These are phyloP conservation scores for Cichlasoma orientale DNA, from an alignment of 2,797 vertebrate species.

Conservation along the genomic window DNA sequence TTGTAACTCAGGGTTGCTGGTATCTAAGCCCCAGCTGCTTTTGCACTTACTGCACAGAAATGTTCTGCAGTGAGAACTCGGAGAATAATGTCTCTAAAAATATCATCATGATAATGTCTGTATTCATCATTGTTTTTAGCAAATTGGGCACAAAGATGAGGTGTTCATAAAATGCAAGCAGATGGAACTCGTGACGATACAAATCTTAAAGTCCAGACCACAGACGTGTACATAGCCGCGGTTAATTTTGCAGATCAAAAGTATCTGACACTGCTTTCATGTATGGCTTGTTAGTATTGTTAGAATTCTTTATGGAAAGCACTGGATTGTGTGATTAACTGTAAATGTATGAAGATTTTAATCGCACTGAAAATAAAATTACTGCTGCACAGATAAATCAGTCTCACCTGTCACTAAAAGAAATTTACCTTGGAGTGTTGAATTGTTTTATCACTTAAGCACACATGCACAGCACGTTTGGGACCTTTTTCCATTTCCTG, in stretches of 20 bases:
- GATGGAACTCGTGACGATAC: neutral
- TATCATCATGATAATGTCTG: rapidly evolving
- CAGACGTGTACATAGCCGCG: neutral
- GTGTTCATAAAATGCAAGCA: neutral
- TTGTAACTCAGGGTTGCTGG: neutral
- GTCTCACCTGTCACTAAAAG: neutral
- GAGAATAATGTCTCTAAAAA: rapidly evolving
- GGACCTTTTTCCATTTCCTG: neutral
- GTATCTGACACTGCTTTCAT: neutral
- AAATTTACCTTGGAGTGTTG: neutral
- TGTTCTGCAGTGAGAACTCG: neutral
- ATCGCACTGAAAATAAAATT: conserved; percentile 38
- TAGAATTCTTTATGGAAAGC: neutral
- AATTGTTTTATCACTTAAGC: neutral
- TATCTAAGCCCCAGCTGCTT: neutral
- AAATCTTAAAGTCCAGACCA: neutral
- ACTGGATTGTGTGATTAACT: conserved; percentile 15
- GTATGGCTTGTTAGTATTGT: neutral
- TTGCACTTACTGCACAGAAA: neutral
- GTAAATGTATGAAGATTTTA: conserved; percentile 21
- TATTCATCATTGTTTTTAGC: neutral
- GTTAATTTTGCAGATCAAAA: neutral
- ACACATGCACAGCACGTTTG: neutral
- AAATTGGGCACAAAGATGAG: neutral
- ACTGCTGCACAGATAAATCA: neutral